Evolutionary conservation across 53 echinoderm and acorn worm species (phyloP).

Genomic region (Paracentrotus lividus): DNA sequence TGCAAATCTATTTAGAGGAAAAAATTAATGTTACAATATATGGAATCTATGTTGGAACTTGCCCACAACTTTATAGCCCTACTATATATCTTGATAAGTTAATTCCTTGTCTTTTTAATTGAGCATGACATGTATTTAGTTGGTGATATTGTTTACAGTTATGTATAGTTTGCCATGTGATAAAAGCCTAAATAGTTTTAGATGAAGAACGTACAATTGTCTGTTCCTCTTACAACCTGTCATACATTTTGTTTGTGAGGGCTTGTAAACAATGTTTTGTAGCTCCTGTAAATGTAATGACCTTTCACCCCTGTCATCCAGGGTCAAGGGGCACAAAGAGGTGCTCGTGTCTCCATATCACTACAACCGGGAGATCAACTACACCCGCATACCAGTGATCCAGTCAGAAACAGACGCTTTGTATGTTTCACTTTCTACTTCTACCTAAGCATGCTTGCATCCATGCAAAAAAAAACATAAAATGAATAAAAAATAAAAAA

Average conservation of each 20-base stretch:
- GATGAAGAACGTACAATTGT: neutral
- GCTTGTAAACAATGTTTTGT: neutral
- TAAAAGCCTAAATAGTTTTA: neutral
- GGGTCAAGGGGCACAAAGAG: constrained; percentile 42
- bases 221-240: too few species aligned
- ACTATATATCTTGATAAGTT: too few species aligned
- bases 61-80: too few species aligned
- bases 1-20: neutral
- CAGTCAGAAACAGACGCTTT: constrained; percentile 22
- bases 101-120: too few species aligned
- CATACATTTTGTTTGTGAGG: neutral
- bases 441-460: constrained; percentile 31
- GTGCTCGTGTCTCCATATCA: constrained; percentile 50
- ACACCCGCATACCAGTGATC: constrained; percentile 26
- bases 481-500: neutral
- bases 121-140: too few species aligned
- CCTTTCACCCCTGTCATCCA: constrained; percentile 45
- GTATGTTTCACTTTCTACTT: constrained; percentile 6
- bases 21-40: neutral
- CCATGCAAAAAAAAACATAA: neutral
- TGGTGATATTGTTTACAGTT: neutral
- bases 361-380: constrained; percentile 35
- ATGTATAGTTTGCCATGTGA: neutral
- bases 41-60: too few species aligned
- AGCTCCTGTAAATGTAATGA: constrained; percentile 1